Conservation (phyloP, 2,113 vertebrate genomes). For the Ramphastos sulfuratus region DNA sequence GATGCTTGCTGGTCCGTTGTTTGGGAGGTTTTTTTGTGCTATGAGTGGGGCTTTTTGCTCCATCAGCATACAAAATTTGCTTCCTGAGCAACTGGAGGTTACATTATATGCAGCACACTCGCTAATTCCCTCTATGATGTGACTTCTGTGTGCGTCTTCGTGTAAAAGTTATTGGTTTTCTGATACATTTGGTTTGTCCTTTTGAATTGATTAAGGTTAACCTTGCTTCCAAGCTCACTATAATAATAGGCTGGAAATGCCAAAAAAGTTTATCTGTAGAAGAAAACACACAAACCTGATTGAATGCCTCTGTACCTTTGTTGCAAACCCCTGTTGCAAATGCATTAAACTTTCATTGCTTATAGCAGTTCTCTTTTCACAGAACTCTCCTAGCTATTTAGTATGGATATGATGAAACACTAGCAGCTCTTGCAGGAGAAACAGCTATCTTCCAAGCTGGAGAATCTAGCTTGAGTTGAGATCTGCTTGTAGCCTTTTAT, state of each 20-base stretch:
- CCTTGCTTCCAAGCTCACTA: not conserved
- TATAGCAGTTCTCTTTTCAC: not conserved
- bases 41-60: not conserved
- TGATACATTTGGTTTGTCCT: not conserved
- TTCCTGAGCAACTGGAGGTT: not conserved
- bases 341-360: not conserved
- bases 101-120: not conserved
- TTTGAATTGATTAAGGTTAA: not conserved
- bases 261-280: not conserved
- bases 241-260: not conserved
- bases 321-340: not conserved
- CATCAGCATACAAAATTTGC: not conserved
- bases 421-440: not conserved
- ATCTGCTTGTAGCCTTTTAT: not conserved
- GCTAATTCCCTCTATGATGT: not conserved
- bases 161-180: not conserved
- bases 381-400: not conserved
- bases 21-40: too few relatives aligned
- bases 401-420: not conserved
- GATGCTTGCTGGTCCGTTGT: not conserved
- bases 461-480: not conserved
- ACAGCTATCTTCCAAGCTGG: not conserved
- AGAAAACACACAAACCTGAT: not conserved
- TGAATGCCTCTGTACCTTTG: not conserved
- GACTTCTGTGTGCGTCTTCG: not conserved